Evolutionary conservation across 1,140 invertebrate genomes (phyloP).

Genomic region (Penaeus vannamei): DNA sequence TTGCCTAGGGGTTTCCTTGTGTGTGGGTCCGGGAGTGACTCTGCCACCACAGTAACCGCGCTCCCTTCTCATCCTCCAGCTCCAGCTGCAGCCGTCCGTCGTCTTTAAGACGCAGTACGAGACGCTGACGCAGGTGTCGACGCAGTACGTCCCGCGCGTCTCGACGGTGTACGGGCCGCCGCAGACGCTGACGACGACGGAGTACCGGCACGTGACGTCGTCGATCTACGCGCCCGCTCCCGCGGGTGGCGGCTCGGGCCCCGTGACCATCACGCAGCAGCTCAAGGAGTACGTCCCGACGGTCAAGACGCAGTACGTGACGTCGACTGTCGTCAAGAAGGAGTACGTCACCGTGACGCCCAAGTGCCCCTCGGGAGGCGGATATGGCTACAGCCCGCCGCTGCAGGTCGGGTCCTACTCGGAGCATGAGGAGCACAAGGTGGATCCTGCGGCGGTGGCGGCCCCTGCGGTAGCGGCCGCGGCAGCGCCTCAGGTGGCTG

Average conservation of each 20-base stretch:
- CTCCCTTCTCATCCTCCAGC: not conserved
- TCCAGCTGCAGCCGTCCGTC: not conserved
- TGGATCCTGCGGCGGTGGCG: too few relatives aligned
- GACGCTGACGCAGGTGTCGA: not conserved
- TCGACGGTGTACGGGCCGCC: not conserved
- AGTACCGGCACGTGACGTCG: not conserved
- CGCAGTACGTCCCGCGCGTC: not conserved
- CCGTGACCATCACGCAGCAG: slow-evolving; percentile 36
- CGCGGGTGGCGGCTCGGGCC: not conserved
- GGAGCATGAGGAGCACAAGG: too few relatives aligned
- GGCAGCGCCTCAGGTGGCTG: too few relatives aligned
- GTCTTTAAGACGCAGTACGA: not conserved
- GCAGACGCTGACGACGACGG: not conserved
- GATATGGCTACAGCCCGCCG: too few relatives aligned
- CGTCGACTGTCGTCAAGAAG: slow-evolving; percentile 22
- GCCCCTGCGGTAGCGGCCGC: too few relatives aligned
- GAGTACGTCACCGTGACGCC: slow-evolving; percentile 35
- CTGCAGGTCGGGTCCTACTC: too few relatives aligned
- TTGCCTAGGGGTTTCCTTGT: too few relatives aligned
- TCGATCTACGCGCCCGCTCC: not conserved
- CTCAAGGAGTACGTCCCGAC: slow-evolving; percentile 36
- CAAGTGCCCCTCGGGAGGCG: too few relatives aligned
- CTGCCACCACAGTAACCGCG: too few relatives aligned
- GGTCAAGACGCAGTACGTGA: slow-evolving; percentile 1
- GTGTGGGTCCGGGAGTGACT: too few relatives aligned